Evolutionary conservation across 2,113 vertebrate species (phyloP), one percentile per base, ranked within the genome.

Genomic region (Entelurus aequoreus): DNA sequence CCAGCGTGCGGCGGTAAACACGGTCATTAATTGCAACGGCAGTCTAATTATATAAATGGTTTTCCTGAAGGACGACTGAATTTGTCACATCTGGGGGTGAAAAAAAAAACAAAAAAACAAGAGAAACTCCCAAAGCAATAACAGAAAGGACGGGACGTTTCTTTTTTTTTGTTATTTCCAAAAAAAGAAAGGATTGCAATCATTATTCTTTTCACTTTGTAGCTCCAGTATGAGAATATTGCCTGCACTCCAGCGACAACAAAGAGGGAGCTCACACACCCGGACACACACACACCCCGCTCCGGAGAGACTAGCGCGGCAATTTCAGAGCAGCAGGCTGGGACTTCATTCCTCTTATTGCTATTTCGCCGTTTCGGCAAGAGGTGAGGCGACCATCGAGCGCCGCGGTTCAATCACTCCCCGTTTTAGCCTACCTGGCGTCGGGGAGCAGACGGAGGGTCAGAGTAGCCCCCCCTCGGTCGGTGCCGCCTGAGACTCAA

Each of bases 11-110:
- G 51, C 13, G 63, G 68, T 68, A 67, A 80, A 74, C 48, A 52
- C 57, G 60, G 55, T 5, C 61, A 79, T 82, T 83, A 78, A 79
- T 69, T 84, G 64, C 71, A 65, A 66, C 66, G 69, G 71, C 72
- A 72, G 51, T 61, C 62, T 79, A 78, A 80, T 83, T 82, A 68
- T 61, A 65, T 72, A 62, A 54, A 66, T 67, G 62, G 44, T 70
- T 71, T 76, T 76, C 64, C 66, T 80, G 67, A 77, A 86, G 77
- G 65, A 81, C 72, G 68, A 61, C 28, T 77, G 69, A 60, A 69
- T 82, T 71, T 71, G 46, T 80, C 35, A 70, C 7, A 14, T 69
- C 54, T 63, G 63, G 54, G 16, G 28, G 2, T 2, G 28, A 28
- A 28, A 28, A 28, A 28, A 28, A 28, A 21, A 11, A 52, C n/a